Evolutionary conservation across 1,140 invertebrate genomes (phyloP), one percentile per base, ranked within the genome.

Genomic region (Meloidogyne exigua): DNA sequence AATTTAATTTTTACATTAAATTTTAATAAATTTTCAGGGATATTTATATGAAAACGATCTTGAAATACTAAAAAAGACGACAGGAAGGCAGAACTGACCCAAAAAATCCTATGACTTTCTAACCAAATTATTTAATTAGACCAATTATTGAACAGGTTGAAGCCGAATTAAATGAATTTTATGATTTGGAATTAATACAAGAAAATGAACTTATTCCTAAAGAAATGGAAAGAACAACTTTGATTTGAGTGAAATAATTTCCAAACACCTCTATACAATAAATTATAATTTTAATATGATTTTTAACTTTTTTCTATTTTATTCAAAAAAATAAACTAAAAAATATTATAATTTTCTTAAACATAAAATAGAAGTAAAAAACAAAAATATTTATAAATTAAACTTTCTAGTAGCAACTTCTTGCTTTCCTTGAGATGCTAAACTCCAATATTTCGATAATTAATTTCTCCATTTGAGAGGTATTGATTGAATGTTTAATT

Each of bases 161-260:
- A 73, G 72, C 62, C n/a, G 65, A 73, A 32, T 64, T 73, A 36
- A 73, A 65, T 62, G 72, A 73, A 64, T 73, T 64, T 36, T 73
- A 26, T 65, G 72, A 73, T 65, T 64, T 73, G 72, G 72, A 73
- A 39, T 36, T 64, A 62, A 57, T 73, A 62, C 49, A 65, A n/a
- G 72, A 73, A 36, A 73, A 73, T 62, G 72, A 73, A 62, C 28
- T 62, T 11, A 36, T 62, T 36, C 57, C 72, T 25, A 57, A 73
- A 26, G 72, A 64, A 64, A 25, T 73, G 42, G 72, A 73, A 64
- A 73, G 39, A 62, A 32, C 26, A 12, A 36, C 57, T 73, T 73
- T 64, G 72, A 73, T 57, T 57, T 57, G 10, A 57, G 49, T 10
- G 21, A 57, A 57, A 57, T 57, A 57, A n/a, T 57, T 57, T 57